Evolutionary conservation across 2,113 vertebrate species (phyloP).

Genomic region (Xenus cinereus): DNA sequence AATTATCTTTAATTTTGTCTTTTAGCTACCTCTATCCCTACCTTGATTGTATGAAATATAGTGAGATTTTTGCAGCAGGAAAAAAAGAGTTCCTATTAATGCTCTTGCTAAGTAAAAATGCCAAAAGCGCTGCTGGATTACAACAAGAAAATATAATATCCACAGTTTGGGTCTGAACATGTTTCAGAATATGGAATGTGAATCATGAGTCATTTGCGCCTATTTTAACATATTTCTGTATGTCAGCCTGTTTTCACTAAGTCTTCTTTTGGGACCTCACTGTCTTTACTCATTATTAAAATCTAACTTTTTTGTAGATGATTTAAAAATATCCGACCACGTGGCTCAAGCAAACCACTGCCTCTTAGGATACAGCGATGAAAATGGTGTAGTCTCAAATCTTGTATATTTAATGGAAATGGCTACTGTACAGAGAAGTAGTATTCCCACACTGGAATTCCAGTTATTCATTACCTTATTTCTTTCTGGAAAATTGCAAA

Average conservation of each 20-base stretch:
- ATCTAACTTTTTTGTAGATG: neutral
- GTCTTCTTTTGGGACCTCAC: neutral
- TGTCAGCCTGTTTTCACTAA: neutral
- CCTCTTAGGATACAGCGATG: neutral
- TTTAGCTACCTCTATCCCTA: neutral
- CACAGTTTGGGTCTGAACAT: neutral
- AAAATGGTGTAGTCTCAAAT: neutral
- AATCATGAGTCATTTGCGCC: neutral
- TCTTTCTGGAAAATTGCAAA: conserved; percentile 55
- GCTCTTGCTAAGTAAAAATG: neutral
- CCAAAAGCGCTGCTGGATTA: neutral
- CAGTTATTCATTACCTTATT: conserved; percentile 40
- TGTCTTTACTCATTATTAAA: conserved; percentile 24
- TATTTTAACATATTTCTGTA: neutral
- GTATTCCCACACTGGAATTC: conserved; percentile 51
- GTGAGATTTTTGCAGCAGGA: neutral
- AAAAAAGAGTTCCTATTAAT: neutral
- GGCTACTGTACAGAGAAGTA: neutral
- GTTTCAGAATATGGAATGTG: neutral
- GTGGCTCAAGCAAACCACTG: neutral
- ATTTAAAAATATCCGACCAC: neutral
- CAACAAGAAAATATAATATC: neutral
- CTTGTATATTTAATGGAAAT: conserved; percentile 35
- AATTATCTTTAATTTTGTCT: neutral
- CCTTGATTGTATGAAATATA: neutral